Conservation (phyloP, 2,113 vertebrate species). For the Pantherophis guttatus region DNA sequence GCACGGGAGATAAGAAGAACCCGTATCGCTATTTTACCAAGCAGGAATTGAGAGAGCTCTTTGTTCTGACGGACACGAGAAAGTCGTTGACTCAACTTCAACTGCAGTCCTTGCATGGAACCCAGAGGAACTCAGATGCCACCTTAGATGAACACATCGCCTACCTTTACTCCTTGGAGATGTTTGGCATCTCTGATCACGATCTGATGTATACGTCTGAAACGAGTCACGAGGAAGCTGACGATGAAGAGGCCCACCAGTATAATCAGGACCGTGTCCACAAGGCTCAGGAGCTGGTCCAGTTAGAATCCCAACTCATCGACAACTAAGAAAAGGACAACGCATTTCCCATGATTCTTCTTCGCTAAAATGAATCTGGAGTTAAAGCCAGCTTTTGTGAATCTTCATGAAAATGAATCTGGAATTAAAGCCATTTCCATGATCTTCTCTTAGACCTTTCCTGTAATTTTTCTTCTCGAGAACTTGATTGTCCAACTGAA, state of each 20-base stretch:
- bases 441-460: too few relatives aligned
- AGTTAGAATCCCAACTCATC: slow-evolving; percentile 82
- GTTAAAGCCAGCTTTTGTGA: not conserved
- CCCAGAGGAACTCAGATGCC: slow-evolving; percentile 75
- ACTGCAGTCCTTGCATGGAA: slow-evolving; percentile 84
- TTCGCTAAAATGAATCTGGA: not conserved
- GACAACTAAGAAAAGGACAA: not conserved
- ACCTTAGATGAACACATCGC: slow-evolving; percentile 84
- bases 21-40: slow-evolving; percentile 91
- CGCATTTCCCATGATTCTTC: not conserved
- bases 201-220: slow-evolving; percentile 86
- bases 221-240: slow-evolving; percentile 67
- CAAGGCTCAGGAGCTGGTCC: slow-evolving; percentile 89
- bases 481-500: not conserved
- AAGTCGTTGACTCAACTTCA: slow-evolving; percentile 86
- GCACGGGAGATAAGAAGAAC: slow-evolving; percentile 92
- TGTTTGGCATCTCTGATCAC: slow-evolving; percentile 93
- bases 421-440: not conserved
- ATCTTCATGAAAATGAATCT: not conserved
- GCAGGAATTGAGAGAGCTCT: slow-evolving; percentile 92
- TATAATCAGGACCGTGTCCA: slow-evolving; percentile 88
- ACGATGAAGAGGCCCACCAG: slow-evolving; percentile 58
- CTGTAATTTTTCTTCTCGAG: not conserved
- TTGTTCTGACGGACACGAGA: slow-evolving; percentile 78
- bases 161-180: slow-evolving; percentile 78